A percentile compares a stretch with the other conserved stretches of the same genome.
Evolutionary conservation across 2,888 invertebrate species (phyloP).

Genomic region (Rhabditoides inermis): DNA sequence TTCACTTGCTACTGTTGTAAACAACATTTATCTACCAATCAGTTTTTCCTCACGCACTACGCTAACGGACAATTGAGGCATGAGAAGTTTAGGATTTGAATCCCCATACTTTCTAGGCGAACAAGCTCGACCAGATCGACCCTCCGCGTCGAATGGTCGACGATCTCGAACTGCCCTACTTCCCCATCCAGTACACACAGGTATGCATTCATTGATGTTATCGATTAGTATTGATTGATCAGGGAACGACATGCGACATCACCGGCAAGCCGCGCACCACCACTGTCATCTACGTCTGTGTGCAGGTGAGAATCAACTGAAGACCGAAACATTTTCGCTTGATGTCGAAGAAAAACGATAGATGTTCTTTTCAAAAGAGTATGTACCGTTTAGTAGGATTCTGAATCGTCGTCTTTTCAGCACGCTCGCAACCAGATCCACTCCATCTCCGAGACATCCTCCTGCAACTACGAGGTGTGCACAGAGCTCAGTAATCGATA

Average conservation of each 20-base stretch:
- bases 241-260: slow-evolving; percentile 84
- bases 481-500: slow-evolving; percentile 56
- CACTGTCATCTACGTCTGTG: slow-evolving; percentile 44
- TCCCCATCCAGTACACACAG: slow-evolving; percentile 65
- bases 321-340: background rate
- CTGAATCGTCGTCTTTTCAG: background rate
- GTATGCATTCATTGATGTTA: slow-evolving; percentile 18
- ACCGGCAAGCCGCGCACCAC: slow-evolving; percentile 60
- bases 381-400: background rate
- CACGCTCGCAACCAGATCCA: slow-evolving; percentile 8
- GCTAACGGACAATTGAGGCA: too few species aligned
- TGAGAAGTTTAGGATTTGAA: too few species aligned
- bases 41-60: too few species aligned
- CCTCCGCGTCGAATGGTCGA: slow-evolving; percentile 60
- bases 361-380: too few species aligned
- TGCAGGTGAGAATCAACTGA: slow-evolving; percentile 19
- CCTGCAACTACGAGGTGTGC: slow-evolving; percentile 85
- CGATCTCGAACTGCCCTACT: slow-evolving; percentile 77
- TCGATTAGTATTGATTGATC: slow-evolving; percentile 54
- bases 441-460: slow-evolving; percentile 56
- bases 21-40: too few species aligned
- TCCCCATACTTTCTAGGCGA: too few species aligned
- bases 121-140: slow-evolving; percentile 26
- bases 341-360: too few species aligned
- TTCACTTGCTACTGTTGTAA: too few species aligned